A percentile compares a stretch with the other conserved stretches of the same genome.
Evolutionary conservation across 1,140 invertebrate genomes (phyloP).

Genomic region (Nebria ingens): DNA sequence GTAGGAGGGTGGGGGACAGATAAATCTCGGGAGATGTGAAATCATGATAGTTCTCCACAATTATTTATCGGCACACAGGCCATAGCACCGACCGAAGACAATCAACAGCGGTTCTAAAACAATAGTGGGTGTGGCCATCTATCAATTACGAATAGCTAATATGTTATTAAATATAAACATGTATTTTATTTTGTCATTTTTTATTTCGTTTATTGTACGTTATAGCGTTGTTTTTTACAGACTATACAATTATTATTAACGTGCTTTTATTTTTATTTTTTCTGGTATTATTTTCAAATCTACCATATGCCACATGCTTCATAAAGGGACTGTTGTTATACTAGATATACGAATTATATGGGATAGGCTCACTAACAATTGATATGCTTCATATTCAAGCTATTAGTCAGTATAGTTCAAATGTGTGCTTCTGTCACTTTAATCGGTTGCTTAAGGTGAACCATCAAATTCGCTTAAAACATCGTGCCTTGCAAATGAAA

Average conservation of each 20-base stretch:
- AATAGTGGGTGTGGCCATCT: constrained; percentile 25
- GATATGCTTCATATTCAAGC: too few relatives aligned
- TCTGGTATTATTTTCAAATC: neutral
- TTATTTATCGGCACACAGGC: constrained; percentile 27
- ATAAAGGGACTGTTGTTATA: too few relatives aligned
- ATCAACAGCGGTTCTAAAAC: constrained; percentile 27
- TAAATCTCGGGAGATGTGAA: constrained; percentile 26
- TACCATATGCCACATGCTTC: too few relatives aligned
- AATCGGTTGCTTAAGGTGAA: too few relatives aligned
- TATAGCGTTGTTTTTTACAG: neutral
- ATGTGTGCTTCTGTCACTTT: too few relatives aligned
- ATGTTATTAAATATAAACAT: constrained; percentile 8
- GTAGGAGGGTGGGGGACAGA: constrained; percentile 22
- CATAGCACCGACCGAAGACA: constrained; percentile 20
- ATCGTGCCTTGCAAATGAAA: too few relatives aligned
- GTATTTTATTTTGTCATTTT: neutral
- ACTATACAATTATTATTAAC: constrained; percentile 4
- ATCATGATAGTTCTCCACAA: constrained; percentile 25
- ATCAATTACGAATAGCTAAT: constrained; percentile 23
- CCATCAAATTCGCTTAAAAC: too few relatives aligned
- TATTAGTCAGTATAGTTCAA: too few relatives aligned
- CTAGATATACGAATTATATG: too few relatives aligned
- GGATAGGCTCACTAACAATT: too few relatives aligned
- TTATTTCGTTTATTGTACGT: too few relatives aligned
- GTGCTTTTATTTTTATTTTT: constrained; percentile 9